Evolutionary conservation across 1,140 invertebrate genomes (phyloP), one percentile per base, ranked within the genome.

Genomic region (Pseudomyrmex concolor): DNA sequence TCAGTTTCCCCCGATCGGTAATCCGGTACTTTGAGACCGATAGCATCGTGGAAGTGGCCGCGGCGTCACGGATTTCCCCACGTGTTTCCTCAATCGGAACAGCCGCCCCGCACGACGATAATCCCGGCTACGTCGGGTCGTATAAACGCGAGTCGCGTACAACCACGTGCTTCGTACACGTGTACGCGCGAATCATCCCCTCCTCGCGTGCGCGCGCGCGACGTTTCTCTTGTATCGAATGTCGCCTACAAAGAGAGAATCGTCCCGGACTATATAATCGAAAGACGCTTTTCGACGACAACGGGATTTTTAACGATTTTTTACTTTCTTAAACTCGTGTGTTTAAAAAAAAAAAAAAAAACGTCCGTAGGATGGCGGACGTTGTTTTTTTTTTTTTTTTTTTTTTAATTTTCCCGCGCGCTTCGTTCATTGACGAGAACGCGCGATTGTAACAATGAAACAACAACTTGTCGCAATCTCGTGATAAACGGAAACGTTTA

Each of bases 1-100:
- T 85, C 86, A 89, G 86, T 85, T 88, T 88, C 81, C 83, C 34
- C 81, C 64, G 59, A 34, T 77, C 48, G 64, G 45, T 77, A 83
- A 82, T 87, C 67, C 68, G 59, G 54, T 59, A 70, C 74, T 73
- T 81, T 68, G 60, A 7, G 34, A 51, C 43, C 64, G 84, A 85
- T 80, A 71, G n/a, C 66, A 71, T 83, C 84, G 25, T 43, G 17
- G 45, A 67, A 66, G 51, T 71, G 54, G 54, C 73, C 25, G 5
- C 34, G 34, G 34, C 34, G 25, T 3, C 17, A 10, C 51, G 43
- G 60, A 48, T 48, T 73, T 76, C 68, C 84, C 73, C 81, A 54
- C 81, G 59, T 67, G 74, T 76, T 25, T 55, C 12, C 62, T 64
- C 66, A 64, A 84, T 84, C 57, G 74, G 54, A 87, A 86, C 68